Conservation (phyloP, 2,888 invertebrate species). For the Megalurothrips usitatus region DNA sequence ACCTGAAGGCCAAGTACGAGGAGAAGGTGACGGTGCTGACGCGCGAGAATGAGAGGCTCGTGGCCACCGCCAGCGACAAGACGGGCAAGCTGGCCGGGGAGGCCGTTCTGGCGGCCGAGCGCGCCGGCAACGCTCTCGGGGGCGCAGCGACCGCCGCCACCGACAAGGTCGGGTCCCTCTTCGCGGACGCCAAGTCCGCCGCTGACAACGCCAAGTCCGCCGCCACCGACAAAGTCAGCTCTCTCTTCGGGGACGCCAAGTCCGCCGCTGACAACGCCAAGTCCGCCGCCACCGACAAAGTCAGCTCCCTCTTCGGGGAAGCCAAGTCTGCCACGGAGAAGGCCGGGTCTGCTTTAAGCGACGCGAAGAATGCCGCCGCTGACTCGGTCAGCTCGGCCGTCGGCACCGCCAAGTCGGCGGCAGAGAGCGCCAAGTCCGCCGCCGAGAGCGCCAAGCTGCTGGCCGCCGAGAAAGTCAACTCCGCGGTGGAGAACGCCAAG, state of each 20-base stretch:
- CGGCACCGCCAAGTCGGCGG: background rate
- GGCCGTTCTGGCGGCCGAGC: background rate
- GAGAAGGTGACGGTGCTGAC: slow-evolving; percentile 57
- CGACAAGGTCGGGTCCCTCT: background rate
- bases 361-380: background rate
- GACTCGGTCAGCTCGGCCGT: background rate
- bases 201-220: slow-evolving; percentile 4
- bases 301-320: background rate
- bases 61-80: background rate
- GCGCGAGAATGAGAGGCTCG: slow-evolving; percentile 48
- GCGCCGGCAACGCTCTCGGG: background rate
- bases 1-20: slow-evolving; percentile 63
- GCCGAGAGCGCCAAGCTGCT: background rate
- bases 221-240: background rate
- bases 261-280: slow-evolving; percentile 3
- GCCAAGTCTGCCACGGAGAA: background rate
- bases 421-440: slow-evolving; percentile 14
- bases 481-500: background rate
- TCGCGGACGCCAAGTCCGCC: slow-evolving; percentile 10
- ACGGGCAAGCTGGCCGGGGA: slow-evolving; percentile 9
- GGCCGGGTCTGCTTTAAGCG: background rate
- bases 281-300: slow-evolving; percentile 2
- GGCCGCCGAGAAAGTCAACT: background rate
- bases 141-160: background rate
- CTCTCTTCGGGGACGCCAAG: slow-evolving; percentile 8